A percentile compares a stretch with the other conserved stretches of the same genome.
Evolutionary conservation across 2,797 vertebrate species (phyloP).

Genomic region (Stomatorhinus walkeri): DNA sequence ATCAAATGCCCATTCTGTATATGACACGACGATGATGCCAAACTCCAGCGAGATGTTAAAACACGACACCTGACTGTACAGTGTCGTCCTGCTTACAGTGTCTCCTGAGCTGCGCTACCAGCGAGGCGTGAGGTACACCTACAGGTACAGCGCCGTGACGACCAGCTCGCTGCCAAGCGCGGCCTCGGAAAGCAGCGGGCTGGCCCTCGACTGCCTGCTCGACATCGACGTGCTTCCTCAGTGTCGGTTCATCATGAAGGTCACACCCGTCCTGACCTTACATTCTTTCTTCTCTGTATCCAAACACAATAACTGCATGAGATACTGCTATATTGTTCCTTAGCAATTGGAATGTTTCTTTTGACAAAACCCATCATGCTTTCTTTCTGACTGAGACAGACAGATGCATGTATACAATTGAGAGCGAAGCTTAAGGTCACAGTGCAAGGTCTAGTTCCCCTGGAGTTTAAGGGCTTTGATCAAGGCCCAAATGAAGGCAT

Average conservation of each 20-base stretch:
- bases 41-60: neutral
- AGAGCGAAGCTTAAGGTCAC: neutral
- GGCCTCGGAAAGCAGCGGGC: constrained; percentile 51
- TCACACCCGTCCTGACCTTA: constrained; percentile 20
- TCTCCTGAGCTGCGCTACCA: constrained; percentile 31
- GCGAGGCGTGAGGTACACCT: constrained; percentile 61
- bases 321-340: neutral
- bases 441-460: neutral
- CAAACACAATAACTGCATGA: neutral
- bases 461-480: neutral
- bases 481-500: neutral
- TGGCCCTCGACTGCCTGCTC: constrained; percentile 68
- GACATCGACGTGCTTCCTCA: constrained; percentile 63
- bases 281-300: neutral
- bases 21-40: neutral
- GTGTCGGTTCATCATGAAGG: constrained; percentile 66
- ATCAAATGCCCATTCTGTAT: neutral
- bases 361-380: neutral
- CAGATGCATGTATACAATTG: neutral
- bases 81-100: constrained; percentile 33
- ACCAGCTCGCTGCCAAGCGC: constrained; percentile 58
- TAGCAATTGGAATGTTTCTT: neutral
- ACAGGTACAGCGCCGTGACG: constrained; percentile 63
- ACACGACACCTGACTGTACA: neutral
- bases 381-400: neutral